Base-by-base conservation (phyloP, 2,888 invertebrate species). In the Arctia plantaginis region DNA sequence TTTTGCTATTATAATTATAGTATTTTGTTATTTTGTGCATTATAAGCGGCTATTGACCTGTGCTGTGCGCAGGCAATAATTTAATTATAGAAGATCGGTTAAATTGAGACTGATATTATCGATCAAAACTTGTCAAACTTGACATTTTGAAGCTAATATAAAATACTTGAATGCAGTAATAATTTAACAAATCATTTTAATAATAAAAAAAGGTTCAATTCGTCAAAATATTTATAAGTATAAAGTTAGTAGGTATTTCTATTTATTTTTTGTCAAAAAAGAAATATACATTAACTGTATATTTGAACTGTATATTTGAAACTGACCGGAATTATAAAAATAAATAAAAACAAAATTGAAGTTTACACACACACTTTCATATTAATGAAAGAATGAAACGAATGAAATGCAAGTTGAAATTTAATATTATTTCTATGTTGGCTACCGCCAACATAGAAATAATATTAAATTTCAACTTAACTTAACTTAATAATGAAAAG, bases 41-140 rank as follows among this genome's bases (percentile, higher is more conserved):
- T 82, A 77, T 87, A 91, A 93, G 93, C 93, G 92, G 92, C 93
- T 85, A 82, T 84, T 66, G 77, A 78, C 87, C 86, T 80, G 81
- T 76, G 86, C 87, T 86, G 82, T 82, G 74, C 83, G 74, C 80
- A 79, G 80, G 75, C 80, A 65, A 74, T 71, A 62, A 39, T 71
- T 73, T 71, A 77, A 75, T 59, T 75, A 39, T 15, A 77, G 77
- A 77, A 69, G 30, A 75, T 68, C 66, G 68, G 69, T 73, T 75
- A 71, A 84, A 69, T 71, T 82, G 72, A 78, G 79, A 80, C 70
- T 69, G 67, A 66, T 44, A 66, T 66, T 70, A 65, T n/a, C 59
- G 18, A 55, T n/a, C n/a, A 3, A 23, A 55, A 51, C 8, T 20
- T 51, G 51, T 51, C 23, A 7, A 51, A 51, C 51, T 23, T 51